Base-by-base conservation (phyloP, 2,113 vertebrate species). In the Malurus cyaneus region DNA sequence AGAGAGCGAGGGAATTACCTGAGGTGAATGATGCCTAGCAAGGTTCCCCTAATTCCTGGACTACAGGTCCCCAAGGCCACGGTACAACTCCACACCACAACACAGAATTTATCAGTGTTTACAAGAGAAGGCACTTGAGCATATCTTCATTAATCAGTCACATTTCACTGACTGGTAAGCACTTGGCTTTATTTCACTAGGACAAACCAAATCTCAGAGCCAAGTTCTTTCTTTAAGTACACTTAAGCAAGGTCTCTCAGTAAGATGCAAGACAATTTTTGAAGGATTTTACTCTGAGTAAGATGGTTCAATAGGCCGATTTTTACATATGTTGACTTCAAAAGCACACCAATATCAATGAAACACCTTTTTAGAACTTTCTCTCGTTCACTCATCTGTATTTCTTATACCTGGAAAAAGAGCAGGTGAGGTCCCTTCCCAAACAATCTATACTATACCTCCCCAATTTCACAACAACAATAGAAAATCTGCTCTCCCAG, bases 281-380 rank as follows among this genome's bases (percentile, higher is more conserved):
- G 9, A 52, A 74, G 53, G 1, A 31, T 73, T 77, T 84, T 32
- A 36, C 13, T 49, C n/a, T 31, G 12, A 88, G 64, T 10, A 57
- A 62, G 9, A 61, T 8, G 17, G 20, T 8, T 81, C 25, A 78
- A 60, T 8, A 12, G 39, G 34, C 28, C 9, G 29, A 49, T 52
- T 72, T 86, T 36, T 52, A 32, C 6, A 14, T 6, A 28, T 5
- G 3, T 5, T 3, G 3, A 61, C 47, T 65, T 80, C 36, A 88
- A n/a, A 80, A 49, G 18, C 6, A n/a, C 1, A 41, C 3, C 9
- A 0, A 32, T 57, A 29, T 44, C 2, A 1, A 8, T 26, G 18
- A 34, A 28, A 9, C 20, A 79, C 8, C 16, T 71, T 82, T 23
- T n/a, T 67, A 69, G 29, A 64, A 25, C 41, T 36, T 61, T 32